Percentiles rank a stretch among this genome's conserved stretches.
These are phyloP conservation scores for Pseudeuparius sepicola DNA, from an alignment of 2,888 invertebrate species.

Conservation along the genomic window DNA sequence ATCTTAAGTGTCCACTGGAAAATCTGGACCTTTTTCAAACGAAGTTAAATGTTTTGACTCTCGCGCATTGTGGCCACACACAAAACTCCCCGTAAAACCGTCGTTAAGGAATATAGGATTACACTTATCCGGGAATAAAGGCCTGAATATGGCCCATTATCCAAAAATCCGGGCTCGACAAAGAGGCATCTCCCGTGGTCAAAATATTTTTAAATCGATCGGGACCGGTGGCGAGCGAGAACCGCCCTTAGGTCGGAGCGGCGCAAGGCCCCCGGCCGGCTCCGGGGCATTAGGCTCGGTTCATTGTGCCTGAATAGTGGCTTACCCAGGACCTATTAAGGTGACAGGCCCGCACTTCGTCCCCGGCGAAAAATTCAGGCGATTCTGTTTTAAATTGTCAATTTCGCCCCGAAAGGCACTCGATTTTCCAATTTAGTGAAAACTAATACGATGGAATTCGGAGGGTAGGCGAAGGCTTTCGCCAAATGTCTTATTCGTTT, in stretches of 20 bases:
- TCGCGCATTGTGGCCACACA: conserved; percentile 15
- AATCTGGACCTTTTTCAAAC: too few relatives aligned
- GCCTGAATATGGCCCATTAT: conserved; percentile 36
- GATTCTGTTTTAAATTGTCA: too few relatives aligned
- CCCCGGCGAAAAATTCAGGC: too few relatives aligned
- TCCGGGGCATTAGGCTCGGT: conserved; percentile 28
- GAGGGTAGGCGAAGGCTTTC: too few relatives aligned
- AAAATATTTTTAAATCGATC: conserved; percentile 40
- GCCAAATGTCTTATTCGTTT: too few relatives aligned
- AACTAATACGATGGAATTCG: too few relatives aligned
- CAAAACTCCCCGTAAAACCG: conserved; percentile 26
- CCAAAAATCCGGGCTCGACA: conserved; percentile 35
- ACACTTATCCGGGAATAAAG: conserved; percentile 35
- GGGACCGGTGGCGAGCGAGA: conserved; percentile 19
- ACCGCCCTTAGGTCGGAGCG: conserved; percentile 22
- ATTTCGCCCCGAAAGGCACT: too few relatives aligned
- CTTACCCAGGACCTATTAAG: conserved; percentile 22
- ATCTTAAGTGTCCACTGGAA: too few relatives aligned
- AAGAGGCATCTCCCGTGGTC: conserved; percentile 36
- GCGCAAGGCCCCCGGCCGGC: conserved; percentile 21
- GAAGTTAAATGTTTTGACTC: too few relatives aligned
- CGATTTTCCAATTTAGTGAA: too few relatives aligned
- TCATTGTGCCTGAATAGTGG: conserved; percentile 34
- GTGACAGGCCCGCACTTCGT: conserved; percentile 10
- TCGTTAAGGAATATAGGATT: conserved; percentile 35